These are phyloP conservation scores for Apoda limacodes DNA, from an alignment of 2,888 invertebrate species.

Conservation along the genomic window DNA sequence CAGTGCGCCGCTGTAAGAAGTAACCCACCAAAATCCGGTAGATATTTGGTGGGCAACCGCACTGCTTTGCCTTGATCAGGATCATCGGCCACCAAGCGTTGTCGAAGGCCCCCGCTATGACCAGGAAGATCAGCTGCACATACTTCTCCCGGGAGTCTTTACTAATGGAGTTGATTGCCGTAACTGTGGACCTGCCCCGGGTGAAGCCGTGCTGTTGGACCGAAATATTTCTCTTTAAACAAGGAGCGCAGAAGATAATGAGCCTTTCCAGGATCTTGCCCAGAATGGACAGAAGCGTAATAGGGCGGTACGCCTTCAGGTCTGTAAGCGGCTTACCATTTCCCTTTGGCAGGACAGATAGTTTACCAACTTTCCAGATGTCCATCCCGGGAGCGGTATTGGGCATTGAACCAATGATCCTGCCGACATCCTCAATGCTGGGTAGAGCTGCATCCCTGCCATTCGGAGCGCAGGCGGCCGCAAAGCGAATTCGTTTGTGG, in stretches of 20 bases:
- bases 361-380: slow-evolving; percentile 21
- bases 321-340: slow-evolving; percentile 14
- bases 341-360: slow-evolving; percentile 22
- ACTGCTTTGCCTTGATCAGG: too few relatives aligned
- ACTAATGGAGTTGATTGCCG: slow-evolving; percentile 17
- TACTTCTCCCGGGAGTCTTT: slow-evolving; percentile 13
- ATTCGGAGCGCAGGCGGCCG: slow-evolving; percentile 17
- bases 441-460: slow-evolving; percentile 16
- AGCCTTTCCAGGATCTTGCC: slow-evolving; percentile 8
- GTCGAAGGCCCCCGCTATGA: too few relatives aligned
- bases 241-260: too few relatives aligned
- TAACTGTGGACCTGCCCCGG: slow-evolving; percentile 26
- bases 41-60: slow-evolving; percentile 24
- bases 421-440: neutral
- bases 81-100: too few relatives aligned
- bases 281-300: neutral
- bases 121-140: too few relatives aligned
- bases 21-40: too few relatives aligned
- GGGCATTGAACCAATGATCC: slow-evolving; percentile 17
- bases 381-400: slow-evolving; percentile 25
- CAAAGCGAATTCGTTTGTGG: slow-evolving; percentile 18
- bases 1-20: too few relatives aligned
- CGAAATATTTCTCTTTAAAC: slow-evolving; percentile 8
- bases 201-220: too few relatives aligned
- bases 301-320: neutral